These are phyloP conservation scores for Ferrisia virgata DNA, from an alignment of 2,888 invertebrate genomes.

Conservation along the genomic window DNA sequence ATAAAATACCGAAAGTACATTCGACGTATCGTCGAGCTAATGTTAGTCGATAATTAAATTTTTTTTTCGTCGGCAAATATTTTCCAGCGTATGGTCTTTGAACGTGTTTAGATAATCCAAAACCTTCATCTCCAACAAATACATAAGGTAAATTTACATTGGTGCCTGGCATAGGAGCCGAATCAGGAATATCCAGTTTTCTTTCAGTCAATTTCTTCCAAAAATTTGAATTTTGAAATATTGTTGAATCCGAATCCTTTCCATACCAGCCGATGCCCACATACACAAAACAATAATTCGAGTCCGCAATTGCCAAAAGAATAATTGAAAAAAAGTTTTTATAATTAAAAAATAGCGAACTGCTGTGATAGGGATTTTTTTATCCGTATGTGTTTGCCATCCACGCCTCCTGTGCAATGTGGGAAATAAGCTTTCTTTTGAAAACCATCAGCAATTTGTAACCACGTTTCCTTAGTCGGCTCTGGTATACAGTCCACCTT, in stretches of 20 bases:
- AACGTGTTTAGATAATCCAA: constrained; percentile 42
- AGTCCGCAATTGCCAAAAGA: constrained; percentile 43
- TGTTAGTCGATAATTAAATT: constrained; percentile 50
- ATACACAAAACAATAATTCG: constrained; percentile 44
- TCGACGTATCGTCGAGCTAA: constrained; percentile 49
- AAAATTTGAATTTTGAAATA: constrained; percentile 44
- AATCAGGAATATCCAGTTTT: not conserved
- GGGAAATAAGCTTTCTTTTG: constrained; percentile 47
- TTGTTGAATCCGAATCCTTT: constrained; percentile 45
- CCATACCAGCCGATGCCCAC: constrained; percentile 39
- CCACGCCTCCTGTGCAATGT: constrained; percentile 45
- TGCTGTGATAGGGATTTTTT: constrained; percentile 33
- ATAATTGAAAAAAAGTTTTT: constrained; percentile 42
- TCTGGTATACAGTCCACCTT: constrained; percentile 47
- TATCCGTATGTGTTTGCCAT: constrained; percentile 45
- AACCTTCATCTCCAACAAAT: constrained; percentile 49
- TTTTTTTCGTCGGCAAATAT: constrained; percentile 47
- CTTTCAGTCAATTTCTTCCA: not conserved
- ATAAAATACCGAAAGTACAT: constrained; percentile 49
- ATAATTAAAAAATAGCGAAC: constrained; percentile 46
- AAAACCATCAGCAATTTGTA: constrained; percentile 47
- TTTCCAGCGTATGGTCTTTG: constrained; percentile 48
- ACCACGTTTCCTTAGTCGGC: constrained; percentile 45
- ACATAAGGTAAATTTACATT: constrained; percentile 38
- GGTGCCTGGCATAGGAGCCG: not conserved